Conservation (phyloP, 2,113 vertebrate genomes). For the Sebastes schlegelii region DNA sequence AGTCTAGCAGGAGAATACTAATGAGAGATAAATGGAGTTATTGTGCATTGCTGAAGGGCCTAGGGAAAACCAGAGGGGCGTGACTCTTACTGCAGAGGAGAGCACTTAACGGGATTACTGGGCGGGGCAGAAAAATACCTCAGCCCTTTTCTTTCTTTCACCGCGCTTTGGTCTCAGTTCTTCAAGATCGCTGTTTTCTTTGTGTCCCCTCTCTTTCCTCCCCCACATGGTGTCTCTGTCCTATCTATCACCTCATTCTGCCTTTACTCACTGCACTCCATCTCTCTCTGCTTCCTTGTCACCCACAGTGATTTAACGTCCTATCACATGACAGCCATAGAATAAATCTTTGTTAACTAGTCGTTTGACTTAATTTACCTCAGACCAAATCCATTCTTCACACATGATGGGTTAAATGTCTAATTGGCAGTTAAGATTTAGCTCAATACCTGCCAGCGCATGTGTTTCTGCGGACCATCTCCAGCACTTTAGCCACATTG, state of each 20-base stretch:
- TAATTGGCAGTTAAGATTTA: not conserved
- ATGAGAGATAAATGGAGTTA: slow-evolving; percentile 76
- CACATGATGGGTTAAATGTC: not conserved
- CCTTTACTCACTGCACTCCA: not conserved
- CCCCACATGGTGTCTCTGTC: slow-evolving; percentile 3
- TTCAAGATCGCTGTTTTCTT: slow-evolving; percentile 2
- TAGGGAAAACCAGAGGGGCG: slow-evolving; percentile 56
- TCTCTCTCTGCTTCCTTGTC: slow-evolving; percentile 15
- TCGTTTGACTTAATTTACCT: not conserved
- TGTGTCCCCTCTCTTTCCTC: not conserved
- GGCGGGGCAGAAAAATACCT: slow-evolving; percentile 61
- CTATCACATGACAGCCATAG: not conserved
- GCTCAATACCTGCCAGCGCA: slow-evolving; percentile 87
- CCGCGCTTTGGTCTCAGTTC: slow-evolving; percentile 23
- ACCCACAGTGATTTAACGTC: slow-evolving; percentile 12
- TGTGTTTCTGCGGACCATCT: slow-evolving; percentile 90
- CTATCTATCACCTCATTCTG: slow-evolving; percentile 26
- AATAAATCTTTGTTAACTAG: slow-evolving; percentile 6
- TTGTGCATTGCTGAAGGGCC: slow-evolving; percentile 58
- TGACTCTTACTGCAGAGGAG: slow-evolving; percentile 69
- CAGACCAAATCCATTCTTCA: not conserved
- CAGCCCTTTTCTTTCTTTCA: slow-evolving; percentile 33
- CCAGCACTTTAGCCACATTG: slow-evolving; percentile 86
- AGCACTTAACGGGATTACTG: slow-evolving; percentile 83
- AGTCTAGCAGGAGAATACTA: slow-evolving; percentile 72